Conservation (phyloP, 2,797 vertebrate species). For the Yasuhikotakia modesta region DNA sequence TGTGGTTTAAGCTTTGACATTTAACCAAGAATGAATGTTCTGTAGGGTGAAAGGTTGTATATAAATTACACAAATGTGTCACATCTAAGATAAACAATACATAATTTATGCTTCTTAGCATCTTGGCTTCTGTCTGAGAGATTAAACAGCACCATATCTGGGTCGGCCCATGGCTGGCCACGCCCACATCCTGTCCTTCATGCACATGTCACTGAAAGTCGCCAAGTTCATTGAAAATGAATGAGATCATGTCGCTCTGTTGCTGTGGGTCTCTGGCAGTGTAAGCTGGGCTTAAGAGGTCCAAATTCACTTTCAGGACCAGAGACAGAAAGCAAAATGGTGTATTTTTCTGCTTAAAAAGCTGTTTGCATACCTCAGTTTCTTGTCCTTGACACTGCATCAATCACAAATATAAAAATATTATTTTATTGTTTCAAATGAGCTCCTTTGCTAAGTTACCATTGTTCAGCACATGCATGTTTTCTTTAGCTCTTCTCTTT, state of each 20-base stretch:
- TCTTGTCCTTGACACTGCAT: not conserved
- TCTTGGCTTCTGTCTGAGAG: not conserved
- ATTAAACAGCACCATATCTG: no score
- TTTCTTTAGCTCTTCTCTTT: not conserved
- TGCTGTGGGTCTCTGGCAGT: not conserved
- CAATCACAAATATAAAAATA: constrained; percentile 27
- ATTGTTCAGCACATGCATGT: not conserved
- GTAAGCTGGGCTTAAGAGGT: not conserved
- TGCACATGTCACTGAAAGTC: not conserved
- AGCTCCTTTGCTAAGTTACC: not conserved
- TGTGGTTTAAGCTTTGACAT: no score
- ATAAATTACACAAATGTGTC: not conserved
- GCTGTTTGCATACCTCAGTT: not conserved
- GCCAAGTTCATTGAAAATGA: not conserved
- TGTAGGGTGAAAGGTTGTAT: not conserved
- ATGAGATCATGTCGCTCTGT: not conserved
- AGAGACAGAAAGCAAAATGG: not conserved
- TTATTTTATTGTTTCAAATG: constrained; percentile 30
- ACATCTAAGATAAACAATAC: not conserved
- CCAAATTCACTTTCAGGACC: not conserved
- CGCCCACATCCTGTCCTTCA: not conserved
- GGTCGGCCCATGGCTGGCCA: not conserved
- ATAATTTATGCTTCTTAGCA: not conserved
- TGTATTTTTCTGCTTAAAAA: not conserved
- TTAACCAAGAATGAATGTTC: not conserved